Conservation (phyloP, 2,113 vertebrate species). For the Alligator mississippiensis region DNA sequence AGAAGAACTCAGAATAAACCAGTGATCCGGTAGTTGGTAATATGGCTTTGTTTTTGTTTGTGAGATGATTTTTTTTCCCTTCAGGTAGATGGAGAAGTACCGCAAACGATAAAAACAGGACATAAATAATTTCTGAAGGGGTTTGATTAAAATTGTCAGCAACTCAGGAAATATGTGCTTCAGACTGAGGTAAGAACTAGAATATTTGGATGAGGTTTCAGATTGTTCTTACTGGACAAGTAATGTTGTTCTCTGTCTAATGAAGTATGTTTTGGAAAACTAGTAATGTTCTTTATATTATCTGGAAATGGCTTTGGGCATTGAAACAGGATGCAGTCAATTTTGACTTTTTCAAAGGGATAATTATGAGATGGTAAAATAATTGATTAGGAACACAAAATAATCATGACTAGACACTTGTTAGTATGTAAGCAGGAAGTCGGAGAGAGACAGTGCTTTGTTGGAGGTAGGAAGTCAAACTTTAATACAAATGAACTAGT, state of each 20-base stretch:
- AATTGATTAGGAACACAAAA: background rate
- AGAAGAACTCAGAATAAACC: background rate
- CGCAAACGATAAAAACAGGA: background rate
- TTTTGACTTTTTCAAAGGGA: background rate
- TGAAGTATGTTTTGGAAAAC: too few relatives aligned
- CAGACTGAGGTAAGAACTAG: background rate
- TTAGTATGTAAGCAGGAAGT: conserved; percentile 22
- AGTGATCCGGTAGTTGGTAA: background rate
- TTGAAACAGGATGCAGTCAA: background rate
- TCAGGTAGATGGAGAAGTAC: background rate
- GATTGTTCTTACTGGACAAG: background rate
- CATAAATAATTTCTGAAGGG: background rate
- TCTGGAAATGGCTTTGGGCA: fast-evolving
- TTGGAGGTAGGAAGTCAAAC: background rate
- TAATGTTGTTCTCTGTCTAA: too few relatives aligned
- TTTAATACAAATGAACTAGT: background rate
- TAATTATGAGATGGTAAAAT: background rate
- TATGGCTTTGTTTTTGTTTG: background rate
- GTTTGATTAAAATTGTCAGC: background rate
- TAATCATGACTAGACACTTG: background rate
- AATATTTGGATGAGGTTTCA: background rate
- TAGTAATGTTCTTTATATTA: background rate
- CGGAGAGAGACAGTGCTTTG: fast-evolving
- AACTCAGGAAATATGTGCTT: background rate
- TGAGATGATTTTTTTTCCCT: background rate